These are phyloP conservation scores for Pelusios castaneus DNA, from an alignment of 2,113 vertebrate species.

Conservation along the genomic window DNA sequence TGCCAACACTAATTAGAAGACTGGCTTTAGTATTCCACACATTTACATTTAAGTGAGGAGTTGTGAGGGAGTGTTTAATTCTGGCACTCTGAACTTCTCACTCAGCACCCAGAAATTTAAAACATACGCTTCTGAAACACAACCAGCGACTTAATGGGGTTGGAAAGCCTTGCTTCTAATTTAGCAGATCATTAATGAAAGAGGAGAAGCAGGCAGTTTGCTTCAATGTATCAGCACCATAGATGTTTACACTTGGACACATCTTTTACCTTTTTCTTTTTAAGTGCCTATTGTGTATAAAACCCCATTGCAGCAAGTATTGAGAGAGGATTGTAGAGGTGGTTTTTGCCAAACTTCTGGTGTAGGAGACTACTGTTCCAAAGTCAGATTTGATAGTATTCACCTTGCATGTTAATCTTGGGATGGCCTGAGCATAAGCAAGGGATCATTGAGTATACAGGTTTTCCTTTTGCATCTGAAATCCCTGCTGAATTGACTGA, in stretches of 20 bases:
- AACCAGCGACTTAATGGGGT: conserved; percentile 35
- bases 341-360: neutral
- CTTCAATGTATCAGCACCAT: conserved; percentile 21
- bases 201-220: conserved; percentile 36
- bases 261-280: conserved; percentile 55
- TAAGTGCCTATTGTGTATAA: conserved; percentile 25
- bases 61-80: neutral
- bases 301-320: neutral
- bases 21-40: neutral
- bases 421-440: neutral
- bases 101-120: conserved; percentile 70
- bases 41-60: conserved; percentile 13
- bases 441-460: neutral
- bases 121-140: conserved; percentile 46
- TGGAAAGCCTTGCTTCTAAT: conserved; percentile 65
- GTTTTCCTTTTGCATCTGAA: neutral
- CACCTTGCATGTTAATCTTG: neutral
- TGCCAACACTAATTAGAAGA: conserved; percentile 71
- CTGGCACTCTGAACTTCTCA: conserved; percentile 34
- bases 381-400: neutral
- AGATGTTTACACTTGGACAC: conserved; percentile 1
- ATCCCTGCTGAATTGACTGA: neutral
- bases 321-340: neutral
- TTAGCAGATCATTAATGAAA: conserved; percentile 59
- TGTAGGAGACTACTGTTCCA: neutral